Evolutionary conservation across 2,797 vertebrate species (phyloP), one percentile per base, ranked within the genome.

Genomic region (Liparis tanakae): DNA sequence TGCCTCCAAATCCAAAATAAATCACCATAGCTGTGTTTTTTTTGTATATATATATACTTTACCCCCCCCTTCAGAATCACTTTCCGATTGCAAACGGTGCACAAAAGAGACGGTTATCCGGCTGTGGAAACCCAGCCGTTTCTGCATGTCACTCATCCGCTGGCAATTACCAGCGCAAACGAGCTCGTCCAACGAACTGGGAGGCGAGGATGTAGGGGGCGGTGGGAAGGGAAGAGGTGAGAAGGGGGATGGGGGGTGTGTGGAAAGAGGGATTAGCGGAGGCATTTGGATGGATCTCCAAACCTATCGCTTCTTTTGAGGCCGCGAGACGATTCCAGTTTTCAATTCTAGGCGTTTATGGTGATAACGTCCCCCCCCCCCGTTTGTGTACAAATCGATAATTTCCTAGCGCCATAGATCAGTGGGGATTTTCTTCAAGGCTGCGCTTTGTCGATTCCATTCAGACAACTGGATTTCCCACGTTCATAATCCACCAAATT

Each of bases 131-230:
- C 79, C 67, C 70, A 75, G 74, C 6, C 71, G 79, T 34, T 78
- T 85, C 72, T 81, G 76, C 72, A 58, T 79, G 87, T 92, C 89
- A 87, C 78, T 92, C 88, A 91, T 87, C 89, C 83, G 73, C 72
- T 81, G 82, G 83, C 87, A 88, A 90, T 92, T 88, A 88, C 78
- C 75, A 80, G 58, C 3, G 75, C 81, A 78, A 80, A 66, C 50
- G 6, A 86, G 86, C 83, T 85, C 84, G 80, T 87, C 86, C 78
- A 81, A 37, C 43, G 72, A 66, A 80, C 74, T 65, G 66, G 37
- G 9, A 68, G 85, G 72, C 70, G 79, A 75, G 62, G 66, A 57
- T 72, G 74, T 67, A 20, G 64, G 64, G 60, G 76, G 20, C 72
- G 74, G 62, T 76, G 69, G 74, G 81, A 74, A 72, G 70, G 62